Conservation (phyloP, 1,140 invertebrate species). For the Zaprionus africanus region DNA sequence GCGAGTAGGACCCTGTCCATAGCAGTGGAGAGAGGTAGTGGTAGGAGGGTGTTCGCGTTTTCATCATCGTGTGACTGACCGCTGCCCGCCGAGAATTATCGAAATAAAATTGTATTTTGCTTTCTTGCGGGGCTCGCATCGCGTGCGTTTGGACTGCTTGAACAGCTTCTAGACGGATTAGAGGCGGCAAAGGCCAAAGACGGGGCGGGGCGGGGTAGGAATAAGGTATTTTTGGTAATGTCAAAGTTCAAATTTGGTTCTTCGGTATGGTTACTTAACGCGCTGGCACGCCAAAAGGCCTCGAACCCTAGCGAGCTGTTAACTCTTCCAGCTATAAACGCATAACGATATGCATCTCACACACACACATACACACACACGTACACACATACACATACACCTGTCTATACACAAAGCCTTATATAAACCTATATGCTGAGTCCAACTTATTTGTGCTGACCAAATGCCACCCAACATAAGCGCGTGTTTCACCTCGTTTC, state of each 20-base stretch:
- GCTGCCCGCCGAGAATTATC: slow-evolving; percentile 4
- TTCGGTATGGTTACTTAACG: background rate
- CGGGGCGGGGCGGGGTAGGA: background rate
- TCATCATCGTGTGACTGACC: slow-evolving; percentile 35
- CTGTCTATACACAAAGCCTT: slow-evolving; percentile 9
- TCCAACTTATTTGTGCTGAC: slow-evolving; percentile 20
- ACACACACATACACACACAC: background rate
- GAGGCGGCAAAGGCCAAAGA: background rate
- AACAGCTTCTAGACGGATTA: slow-evolving; percentile 10
- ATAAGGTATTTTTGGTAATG: slow-evolving; percentile 31
- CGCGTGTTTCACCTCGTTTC: background rate
- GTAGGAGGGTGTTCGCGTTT: slow-evolving; percentile 4
- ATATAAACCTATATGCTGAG: background rate
- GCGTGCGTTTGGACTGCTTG: slow-evolving; percentile 28
- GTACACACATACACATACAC: background rate
- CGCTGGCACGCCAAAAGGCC: slow-evolving; percentile 10
- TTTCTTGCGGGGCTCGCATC: slow-evolving; percentile 11
- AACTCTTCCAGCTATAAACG: slow-evolving; percentile 39
- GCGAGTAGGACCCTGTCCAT: background rate
- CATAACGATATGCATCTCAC: slow-evolving; percentile 36
- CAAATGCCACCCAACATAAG: slow-evolving; percentile 22
- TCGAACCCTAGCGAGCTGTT: slow-evolving; percentile 2
- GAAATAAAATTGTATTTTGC: slow-evolving; percentile 43
- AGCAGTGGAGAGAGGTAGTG: background rate
- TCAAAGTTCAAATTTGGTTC: slow-evolving; percentile 43